phyloP scores from a whole-genome alignment of 2,113 vertebrate genomes.

The Cricetomys ansorgei region DNA sequence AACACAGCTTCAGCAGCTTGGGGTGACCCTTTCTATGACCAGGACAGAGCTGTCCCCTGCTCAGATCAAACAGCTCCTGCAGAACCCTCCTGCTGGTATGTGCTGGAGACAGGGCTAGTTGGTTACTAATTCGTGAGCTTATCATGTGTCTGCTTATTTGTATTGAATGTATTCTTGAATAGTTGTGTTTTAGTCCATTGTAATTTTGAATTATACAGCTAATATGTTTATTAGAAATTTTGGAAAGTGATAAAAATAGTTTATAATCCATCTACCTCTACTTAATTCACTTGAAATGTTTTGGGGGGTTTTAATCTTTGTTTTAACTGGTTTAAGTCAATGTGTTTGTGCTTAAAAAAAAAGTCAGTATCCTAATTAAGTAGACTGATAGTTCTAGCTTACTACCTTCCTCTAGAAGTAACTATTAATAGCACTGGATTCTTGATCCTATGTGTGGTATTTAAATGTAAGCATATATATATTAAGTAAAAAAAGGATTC shows the following conservation, averaged over 20 bases:
- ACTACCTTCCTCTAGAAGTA: not conserved
- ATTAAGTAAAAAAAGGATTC: not conserved
- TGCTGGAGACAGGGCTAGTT: conserved; percentile 82
- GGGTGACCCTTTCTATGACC: conserved; percentile 91
- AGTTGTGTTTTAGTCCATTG: not conserved
- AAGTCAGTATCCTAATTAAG: not conserved
- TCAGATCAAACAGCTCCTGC: conserved; percentile 96
- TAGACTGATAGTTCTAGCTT: not conserved
- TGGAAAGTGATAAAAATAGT: conserved; percentile 29
- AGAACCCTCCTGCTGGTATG: conserved; percentile 95
- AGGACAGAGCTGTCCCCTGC: conserved; percentile 94
- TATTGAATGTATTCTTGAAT: not conserved
- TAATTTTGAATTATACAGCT: not conserved
- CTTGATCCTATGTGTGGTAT: not conserved
- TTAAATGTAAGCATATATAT: not conserved
- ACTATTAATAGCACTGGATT: not conserved
- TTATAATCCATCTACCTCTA: conserved; percentile 10
- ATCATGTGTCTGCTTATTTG: not conserved
- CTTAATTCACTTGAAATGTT: conserved; percentile 19
- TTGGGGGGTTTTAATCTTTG: conserved; percentile 2
- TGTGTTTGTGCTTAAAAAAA: not conserved
- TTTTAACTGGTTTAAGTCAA: conserved; percentile 50
- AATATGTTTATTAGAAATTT: conserved; percentile 51
- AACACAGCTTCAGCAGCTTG: conserved; percentile 92
- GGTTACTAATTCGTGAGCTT: not conserved